Conservation (phyloP, 2,888 invertebrate genomes). For the Tachina lurida region DNA sequence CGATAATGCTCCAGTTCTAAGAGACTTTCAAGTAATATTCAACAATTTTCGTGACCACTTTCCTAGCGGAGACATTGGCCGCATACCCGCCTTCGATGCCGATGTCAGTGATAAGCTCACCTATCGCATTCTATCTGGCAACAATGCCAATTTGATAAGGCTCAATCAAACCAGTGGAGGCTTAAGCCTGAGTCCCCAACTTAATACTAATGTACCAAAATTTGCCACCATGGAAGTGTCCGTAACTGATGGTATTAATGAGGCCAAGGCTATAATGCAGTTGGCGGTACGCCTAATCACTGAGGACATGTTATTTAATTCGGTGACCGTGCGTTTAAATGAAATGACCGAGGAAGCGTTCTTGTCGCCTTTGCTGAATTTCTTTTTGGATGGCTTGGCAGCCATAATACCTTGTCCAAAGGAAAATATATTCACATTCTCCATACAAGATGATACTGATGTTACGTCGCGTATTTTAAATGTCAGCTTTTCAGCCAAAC, state of each 20-base stretch:
- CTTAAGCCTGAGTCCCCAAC: constrained; percentile 93
- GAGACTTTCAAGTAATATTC: constrained; percentile 96
- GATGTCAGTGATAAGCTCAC: constrained; percentile 93
- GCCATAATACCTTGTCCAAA: constrained; percentile 96
- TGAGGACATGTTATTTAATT: constrained; percentile 96
- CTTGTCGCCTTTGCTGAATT: constrained; percentile 92
- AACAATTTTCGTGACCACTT: constrained; percentile 98
- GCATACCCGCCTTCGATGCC: constrained; percentile 96
- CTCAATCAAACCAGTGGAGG: constrained; percentile 93
- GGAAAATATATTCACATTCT: constrained; percentile 96
- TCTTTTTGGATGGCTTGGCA: constrained; percentile 94
- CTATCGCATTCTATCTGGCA: constrained; percentile 94
- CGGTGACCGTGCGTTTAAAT: constrained; percentile 95
- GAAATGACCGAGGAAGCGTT: constrained; percentile 97
- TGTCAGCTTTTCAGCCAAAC: constrained; percentile 95
- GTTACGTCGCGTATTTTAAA: constrained; percentile 94
- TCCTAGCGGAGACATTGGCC: constrained; percentile 94
- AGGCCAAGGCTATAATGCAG: constrained; percentile 95
- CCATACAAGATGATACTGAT: constrained; percentile 96
- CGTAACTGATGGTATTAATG: constrained; percentile 96
- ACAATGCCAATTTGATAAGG: constrained; percentile 94
- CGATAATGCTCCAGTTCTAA: constrained; percentile 95
- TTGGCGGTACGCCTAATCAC: constrained; percentile 95
- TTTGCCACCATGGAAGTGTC: constrained; percentile 96
- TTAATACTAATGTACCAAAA: constrained; percentile 97